Conservation (phyloP, 2,888 invertebrate genomes). For the Pseudococcus jackbeardsleyi region DNA sequence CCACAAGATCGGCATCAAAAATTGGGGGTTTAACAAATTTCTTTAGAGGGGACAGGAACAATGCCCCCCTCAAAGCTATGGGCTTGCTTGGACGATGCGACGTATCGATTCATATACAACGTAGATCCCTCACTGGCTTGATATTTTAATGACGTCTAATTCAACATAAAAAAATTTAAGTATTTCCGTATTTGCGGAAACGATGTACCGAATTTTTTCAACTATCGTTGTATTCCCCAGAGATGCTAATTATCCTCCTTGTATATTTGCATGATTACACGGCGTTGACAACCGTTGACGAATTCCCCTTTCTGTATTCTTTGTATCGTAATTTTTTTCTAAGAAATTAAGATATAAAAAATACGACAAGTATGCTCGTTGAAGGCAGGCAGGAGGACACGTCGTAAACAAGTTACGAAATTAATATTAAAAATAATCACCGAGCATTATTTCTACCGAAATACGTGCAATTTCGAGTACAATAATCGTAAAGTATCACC, state of each 20-base stretch:
- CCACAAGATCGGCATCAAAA: too few species aligned
- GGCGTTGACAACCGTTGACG: conserved; percentile 24
- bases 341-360: conserved; percentile 40
- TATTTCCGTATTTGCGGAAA: background rate
- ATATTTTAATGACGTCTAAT: background rate
- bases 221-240: background rate
- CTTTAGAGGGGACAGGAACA: too few species aligned
- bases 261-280: background rate
- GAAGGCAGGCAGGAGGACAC: background rate
- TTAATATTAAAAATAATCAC: conserved; percentile 41
- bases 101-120: too few species aligned
- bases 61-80: too few species aligned
- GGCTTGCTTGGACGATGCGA: too few species aligned
- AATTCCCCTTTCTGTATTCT: conserved; percentile 6
- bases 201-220: background rate
- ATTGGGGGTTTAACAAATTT: too few species aligned
- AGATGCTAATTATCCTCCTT: background rate
- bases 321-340: background rate
- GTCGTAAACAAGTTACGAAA: conserved; percentile 15
- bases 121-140: too few species aligned
- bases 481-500: conserved; percentile 52
- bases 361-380: background rate
- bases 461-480: conserved; percentile 24
- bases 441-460: background rate
- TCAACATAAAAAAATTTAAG: background rate